These are phyloP conservation scores for Aleiodes leptofemur DNA, from an alignment of 2,888 invertebrate genomes.

Conservation along the genomic window DNA sequence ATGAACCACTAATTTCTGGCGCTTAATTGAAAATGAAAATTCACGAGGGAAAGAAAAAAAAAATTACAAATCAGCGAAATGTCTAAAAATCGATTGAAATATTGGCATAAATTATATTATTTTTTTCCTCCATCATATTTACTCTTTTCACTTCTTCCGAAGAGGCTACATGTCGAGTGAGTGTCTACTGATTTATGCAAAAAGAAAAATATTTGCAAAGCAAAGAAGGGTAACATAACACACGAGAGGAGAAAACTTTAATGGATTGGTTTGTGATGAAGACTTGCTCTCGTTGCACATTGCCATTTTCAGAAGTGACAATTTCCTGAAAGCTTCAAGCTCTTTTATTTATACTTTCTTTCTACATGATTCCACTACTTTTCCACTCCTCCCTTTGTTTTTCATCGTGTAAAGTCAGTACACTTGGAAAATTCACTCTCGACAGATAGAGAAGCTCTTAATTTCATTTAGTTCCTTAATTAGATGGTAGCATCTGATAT, in stretches of 20 bases:
- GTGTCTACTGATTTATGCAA: slow-evolving; percentile 19
- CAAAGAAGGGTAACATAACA: slow-evolving; percentile 11
- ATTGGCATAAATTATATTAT: background rate
- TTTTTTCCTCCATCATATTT: background rate
- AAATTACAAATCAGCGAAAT: background rate
- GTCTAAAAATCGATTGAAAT: background rate
- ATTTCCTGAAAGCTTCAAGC: slow-evolving; percentile 24
- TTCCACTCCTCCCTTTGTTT: background rate
- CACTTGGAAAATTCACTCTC: slow-evolving; percentile 8
- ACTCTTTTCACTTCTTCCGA: background rate
- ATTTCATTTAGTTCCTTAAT: slow-evolving; percentile 29
- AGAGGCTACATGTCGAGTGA: background rate
- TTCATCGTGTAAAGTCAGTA: background rate
- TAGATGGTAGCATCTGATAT: slow-evolving; percentile 31
- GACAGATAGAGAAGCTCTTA: slow-evolving; percentile 5
- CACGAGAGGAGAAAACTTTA: background rate
- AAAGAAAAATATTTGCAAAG: slow-evolving; percentile 13
- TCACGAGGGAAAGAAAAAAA: background rate
- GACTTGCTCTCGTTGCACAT: slow-evolving; percentile 12
- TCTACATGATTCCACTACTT: background rate
- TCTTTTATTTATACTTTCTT: slow-evolving; percentile 10
- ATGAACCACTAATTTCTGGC: background rate
- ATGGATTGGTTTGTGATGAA: slow-evolving; percentile 21
- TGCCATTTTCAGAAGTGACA: slow-evolving; percentile 15
- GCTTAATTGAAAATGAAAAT: background rate